These are phyloP conservation scores for Neomicropteryx cornuta DNA, from an alignment of 1,140 invertebrate genomes.

Conservation along the genomic window DNA sequence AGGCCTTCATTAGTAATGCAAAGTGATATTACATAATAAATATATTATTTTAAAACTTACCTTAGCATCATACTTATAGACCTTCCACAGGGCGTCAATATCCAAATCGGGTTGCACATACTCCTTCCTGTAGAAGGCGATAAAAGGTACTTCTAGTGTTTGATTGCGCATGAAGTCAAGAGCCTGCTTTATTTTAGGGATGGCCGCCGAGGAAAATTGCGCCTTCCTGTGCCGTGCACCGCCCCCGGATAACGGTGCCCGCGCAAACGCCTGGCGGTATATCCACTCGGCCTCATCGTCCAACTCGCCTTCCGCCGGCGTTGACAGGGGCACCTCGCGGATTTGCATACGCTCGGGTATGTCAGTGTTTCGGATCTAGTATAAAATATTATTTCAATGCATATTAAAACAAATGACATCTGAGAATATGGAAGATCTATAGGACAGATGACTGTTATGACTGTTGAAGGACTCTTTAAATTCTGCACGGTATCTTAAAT, in stretches of 20 bases:
- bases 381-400: no score
- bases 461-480: no score
- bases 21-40: constrained; percentile 1
- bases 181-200: constrained; percentile 87
- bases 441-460: no score
- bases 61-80: constrained; percentile 93
- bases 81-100: constrained; percentile 94
- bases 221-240: constrained; percentile 41
- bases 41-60: constrained; percentile 27
- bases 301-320: constrained; percentile 69
- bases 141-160: constrained; percentile 93
- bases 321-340: constrained; percentile 73
- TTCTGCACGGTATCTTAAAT: no score
- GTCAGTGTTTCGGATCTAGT: constrained; percentile 73
- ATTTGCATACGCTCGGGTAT: constrained; percentile 89
- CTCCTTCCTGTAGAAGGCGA: constrained; percentile 97
- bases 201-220: constrained; percentile 42
- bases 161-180: constrained; percentile 94
- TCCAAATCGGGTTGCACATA: constrained; percentile 91
- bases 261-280: constrained; percentile 85
- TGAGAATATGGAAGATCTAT: no score
- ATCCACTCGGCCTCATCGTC: constrained; percentile 97
- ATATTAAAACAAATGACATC: no score
- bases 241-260: constrained; percentile 59
- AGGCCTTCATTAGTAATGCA: no score